Percentiles rank a stretch among this genome's conserved stretches.
Conservation (phyloP, 2,797 vertebrate species). For the Danio tinwini region DNA sequence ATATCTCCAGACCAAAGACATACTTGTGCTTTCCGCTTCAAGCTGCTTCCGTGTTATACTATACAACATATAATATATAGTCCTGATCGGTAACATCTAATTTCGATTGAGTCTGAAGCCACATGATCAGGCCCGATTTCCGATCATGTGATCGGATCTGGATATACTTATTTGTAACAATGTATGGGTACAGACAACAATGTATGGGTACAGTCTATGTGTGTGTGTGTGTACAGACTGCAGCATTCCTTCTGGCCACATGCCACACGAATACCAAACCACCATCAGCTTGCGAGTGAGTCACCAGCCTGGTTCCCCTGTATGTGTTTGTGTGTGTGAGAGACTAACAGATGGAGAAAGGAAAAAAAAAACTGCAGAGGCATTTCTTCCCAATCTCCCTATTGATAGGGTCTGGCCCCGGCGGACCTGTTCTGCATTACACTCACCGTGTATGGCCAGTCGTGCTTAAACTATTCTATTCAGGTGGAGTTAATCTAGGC, state of each 20-base stretch:
- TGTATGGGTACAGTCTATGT: no score
- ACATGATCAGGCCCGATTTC: no score
- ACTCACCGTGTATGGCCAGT: not conserved
- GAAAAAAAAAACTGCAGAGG: conserved; percentile 18
- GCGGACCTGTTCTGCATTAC: not conserved
- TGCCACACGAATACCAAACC: conserved; percentile 64
- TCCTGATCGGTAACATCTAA: no score
- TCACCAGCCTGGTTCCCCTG: conserved; percentile 37
- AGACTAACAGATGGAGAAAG: conserved; percentile 40
- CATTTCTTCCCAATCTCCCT: conserved; percentile 1
- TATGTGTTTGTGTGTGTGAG: conserved; percentile 17
- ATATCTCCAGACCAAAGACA: no score
- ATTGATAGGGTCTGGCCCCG: not conserved
- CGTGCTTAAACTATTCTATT: conserved; percentile 10
- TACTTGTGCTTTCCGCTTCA: no score
- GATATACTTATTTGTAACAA: no score
- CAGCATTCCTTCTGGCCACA: conserved; percentile 56
- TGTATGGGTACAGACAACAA: no score
- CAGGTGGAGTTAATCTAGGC: conserved; percentile 11
- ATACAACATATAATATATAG: no score
- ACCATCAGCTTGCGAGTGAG: conserved; percentile 50
- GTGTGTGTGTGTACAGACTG: conserved; percentile 50
- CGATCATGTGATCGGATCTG: no score
- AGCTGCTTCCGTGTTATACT: no score
- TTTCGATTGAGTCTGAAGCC: no score